phyloP scores from a whole-genome alignment of 37 sponge, comb jelly and placozoan species.

The Hexactinellida sp. region DNA sequence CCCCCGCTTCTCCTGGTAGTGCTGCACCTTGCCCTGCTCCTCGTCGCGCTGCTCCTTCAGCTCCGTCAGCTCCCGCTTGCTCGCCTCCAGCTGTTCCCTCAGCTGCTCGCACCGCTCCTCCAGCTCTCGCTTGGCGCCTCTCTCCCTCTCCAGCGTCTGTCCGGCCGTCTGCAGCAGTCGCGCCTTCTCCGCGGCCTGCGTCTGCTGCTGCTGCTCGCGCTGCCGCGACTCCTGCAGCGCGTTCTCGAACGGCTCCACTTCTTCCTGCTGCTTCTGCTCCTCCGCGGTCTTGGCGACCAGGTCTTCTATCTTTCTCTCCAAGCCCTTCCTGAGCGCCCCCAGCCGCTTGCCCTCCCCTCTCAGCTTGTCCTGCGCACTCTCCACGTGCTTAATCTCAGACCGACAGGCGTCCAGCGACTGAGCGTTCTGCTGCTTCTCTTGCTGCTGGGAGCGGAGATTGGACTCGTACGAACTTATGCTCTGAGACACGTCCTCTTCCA shows the following conservation, averaged over 20 bases:
- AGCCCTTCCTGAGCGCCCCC: constrained; percentile 27
- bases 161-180: not conserved
- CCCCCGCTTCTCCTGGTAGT: constrained; percentile 16
- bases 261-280: constrained; percentile 4
- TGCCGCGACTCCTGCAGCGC: constrained; percentile 20
- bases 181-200: not conserved
- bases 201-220: not conserved
- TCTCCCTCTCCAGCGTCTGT: not conserved
- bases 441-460: not conserved
- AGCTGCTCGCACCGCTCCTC: constrained; percentile 22
- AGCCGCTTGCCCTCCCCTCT: not conserved
- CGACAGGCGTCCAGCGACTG: not conserved
- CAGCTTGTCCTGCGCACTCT: not conserved
- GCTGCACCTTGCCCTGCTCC: not conserved
- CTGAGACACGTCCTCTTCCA: not conserved
- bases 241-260: not conserved
- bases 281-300: constrained; percentile 20
- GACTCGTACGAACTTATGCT: not conserved
- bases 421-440: not conserved
- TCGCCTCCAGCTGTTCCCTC: constrained; percentile 26
- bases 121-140: constrained; percentile 19
- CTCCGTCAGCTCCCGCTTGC: constrained; percentile 20
- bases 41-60: not conserved
- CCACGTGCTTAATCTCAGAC: not conserved
- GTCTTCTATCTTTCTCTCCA: constrained; percentile 30